Evolutionary conservation across 2,113 vertebrate genomes (phyloP).

Genomic region (Fregata magnificens): DNA sequence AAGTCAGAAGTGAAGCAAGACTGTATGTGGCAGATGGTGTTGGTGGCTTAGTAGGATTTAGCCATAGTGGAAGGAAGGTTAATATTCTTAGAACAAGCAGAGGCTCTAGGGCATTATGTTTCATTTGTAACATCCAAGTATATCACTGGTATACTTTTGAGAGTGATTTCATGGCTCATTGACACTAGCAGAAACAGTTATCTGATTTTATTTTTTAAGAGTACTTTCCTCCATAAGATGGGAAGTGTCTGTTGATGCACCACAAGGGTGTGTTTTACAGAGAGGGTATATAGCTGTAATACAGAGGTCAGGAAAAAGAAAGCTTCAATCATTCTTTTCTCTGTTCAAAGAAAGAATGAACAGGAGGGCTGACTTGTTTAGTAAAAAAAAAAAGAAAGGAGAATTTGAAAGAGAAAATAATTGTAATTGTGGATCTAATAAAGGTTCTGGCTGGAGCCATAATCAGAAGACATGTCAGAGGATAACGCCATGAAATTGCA

Average conservation of each 20-base stretch:
- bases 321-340: neutral
- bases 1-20: neutral
- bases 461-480: neutral
- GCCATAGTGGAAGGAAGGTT: neutral
- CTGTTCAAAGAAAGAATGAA: neutral
- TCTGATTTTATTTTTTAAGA: neutral
- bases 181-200: neutral
- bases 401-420: neutral
- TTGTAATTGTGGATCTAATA: neutral
- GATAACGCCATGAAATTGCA: neutral
- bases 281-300: neutral
- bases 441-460: neutral
- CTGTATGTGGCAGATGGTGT: neutral
- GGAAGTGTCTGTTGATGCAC: neutral
- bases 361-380: neutral
- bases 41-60: neutral
- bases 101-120: neutral
- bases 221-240: neutral
- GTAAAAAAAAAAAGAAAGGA: neutral
- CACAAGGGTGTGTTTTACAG: neutral
- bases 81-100: neutral
- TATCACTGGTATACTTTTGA: neutral
- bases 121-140: neutral
- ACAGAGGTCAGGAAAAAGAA: neutral
- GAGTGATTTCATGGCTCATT: neutral